Evolutionary conservation across 2,797 vertebrate species (phyloP).

Genomic region (Pteropus rufus): DNA sequence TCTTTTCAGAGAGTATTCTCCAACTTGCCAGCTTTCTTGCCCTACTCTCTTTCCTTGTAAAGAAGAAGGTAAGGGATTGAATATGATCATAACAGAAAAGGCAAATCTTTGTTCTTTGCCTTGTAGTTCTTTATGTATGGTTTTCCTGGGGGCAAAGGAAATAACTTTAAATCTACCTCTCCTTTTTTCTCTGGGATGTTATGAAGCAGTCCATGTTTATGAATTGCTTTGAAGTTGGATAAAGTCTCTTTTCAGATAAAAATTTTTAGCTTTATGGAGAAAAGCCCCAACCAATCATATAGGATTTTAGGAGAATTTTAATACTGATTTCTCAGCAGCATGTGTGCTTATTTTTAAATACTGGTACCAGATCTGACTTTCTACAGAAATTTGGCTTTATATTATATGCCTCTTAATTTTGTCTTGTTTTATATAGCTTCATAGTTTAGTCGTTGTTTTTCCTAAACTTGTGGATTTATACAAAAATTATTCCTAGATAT

Average conservation of each 20-base stretch:
- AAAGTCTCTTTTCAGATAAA: conserved; percentile 6
- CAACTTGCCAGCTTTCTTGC: background rate
- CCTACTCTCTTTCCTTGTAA: background rate
- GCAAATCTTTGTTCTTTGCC: conserved; percentile 40
- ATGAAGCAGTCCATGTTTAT: conserved; percentile 22
- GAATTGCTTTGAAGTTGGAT: conserved; percentile 54
- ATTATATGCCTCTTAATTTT: conserved; percentile 15
- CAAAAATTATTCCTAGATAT: background rate
- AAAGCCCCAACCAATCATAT: background rate
- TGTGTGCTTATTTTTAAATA: background rate
- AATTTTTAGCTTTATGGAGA: conserved; percentile 38
- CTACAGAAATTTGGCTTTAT: conserved; percentile 9
- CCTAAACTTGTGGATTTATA: conserved; percentile 13
- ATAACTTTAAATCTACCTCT: conserved; percentile 36
- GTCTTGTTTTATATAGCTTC: background rate
- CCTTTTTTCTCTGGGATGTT: conserved; percentile 19
- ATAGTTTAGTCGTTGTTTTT: background rate
- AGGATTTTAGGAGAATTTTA: conserved; percentile 26
- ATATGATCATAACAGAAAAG: conserved; percentile 13
- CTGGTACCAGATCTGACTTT: background rate
- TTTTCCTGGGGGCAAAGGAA: background rate
- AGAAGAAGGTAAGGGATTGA: conserved; percentile 9
- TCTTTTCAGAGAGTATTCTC: background rate
- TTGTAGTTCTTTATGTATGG: background rate
- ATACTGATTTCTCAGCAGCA: background rate